These are phyloP conservation scores for Apostichopus japonicus DNA, from an alignment of 35 echinoderm and acorn worm genomes.

Conservation along the genomic window DNA sequence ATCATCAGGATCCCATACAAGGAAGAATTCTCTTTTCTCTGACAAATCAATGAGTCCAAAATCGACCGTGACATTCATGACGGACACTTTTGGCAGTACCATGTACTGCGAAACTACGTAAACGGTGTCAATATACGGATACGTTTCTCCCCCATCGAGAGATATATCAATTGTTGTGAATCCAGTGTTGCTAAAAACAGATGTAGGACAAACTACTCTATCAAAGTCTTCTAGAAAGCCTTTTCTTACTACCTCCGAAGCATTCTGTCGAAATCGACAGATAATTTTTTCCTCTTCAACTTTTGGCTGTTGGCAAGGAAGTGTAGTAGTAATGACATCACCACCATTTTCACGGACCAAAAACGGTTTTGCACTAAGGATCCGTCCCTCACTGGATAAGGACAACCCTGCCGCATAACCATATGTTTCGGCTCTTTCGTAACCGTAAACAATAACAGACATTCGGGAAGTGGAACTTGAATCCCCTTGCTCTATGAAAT, in stretches of 20 bases:
- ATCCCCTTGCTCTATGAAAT: constrained; percentile 66
- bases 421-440: constrained; percentile 66
- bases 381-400: not conserved
- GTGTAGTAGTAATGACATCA: constrained; percentile 43
- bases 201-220: constrained; percentile 53
- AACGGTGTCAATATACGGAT: constrained; percentile 57
- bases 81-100: constrained; percentile 11
- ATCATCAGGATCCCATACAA: not conserved
- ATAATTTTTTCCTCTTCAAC: not conserved
- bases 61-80: not conserved
- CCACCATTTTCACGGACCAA: constrained; percentile 65
- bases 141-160: constrained; percentile 56
- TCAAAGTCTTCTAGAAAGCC: not conserved
- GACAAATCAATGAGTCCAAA: not conserved
- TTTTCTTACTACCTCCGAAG: not conserved
- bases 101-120: constrained; percentile 65
- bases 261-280: constrained; percentile 58
- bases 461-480: constrained; percentile 6
- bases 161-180: constrained; percentile 42
- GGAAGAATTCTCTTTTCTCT: not conserved
- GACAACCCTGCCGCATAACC: too few relatives aligned
- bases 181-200: constrained; percentile 50
- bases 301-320: constrained; percentile 51
- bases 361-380: constrained; percentile 55
- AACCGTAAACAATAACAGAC: constrained; percentile 79